Evolutionary conservation across 2,888 invertebrate genomes (phyloP), one percentile per base, ranked within the genome.

Genomic region (Patella caerulea): DNA sequence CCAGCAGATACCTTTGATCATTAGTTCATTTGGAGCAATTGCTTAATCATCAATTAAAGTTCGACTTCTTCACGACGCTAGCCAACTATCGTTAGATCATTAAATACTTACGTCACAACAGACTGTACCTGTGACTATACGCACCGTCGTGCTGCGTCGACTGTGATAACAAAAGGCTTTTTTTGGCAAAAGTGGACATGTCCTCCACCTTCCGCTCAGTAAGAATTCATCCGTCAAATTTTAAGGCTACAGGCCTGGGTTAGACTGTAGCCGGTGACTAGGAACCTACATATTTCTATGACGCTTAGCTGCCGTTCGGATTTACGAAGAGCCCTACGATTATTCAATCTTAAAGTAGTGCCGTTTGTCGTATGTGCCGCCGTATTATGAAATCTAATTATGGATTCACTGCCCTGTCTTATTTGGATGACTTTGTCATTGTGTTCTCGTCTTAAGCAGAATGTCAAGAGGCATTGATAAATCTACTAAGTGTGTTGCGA

Each of bases 161-260:
- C 29, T 29, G 29, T 29, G 29, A 29, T 29, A 29, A 29, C 29
- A 1, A 29, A 29, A 29, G n/a, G 59, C 19, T 65, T 17, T 12
- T 65, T 65, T 65, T 65, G 9, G n/a, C 17, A 1, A 65, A 65
- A 11, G 17, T 15, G 15, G 59, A 17, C 2, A 17, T 71, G 52
- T 24, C 19, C 17, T n/a, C n/a, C 2, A 65, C 69, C 11, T 74
- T 65, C 45, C 29, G 74, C 15, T 74, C 71, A 24, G 69, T 74
- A 15, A 17, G 29, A 34, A 24, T 74, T 24, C 69, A 74, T 24
- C 45, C 74, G 9, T 74, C 74, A n/a, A 74, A 74, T 53, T 74
- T 45, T 74, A 17, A 15, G 11, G 69, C 65, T 9, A 74, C 69
- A 19, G 65, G 74, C 11, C 52, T 74, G 24, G 17, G 19, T 1